Evolutionary conservation across 2,797 vertebrate species (phyloP).

Genomic region (Sparidentex hasta): DNA sequence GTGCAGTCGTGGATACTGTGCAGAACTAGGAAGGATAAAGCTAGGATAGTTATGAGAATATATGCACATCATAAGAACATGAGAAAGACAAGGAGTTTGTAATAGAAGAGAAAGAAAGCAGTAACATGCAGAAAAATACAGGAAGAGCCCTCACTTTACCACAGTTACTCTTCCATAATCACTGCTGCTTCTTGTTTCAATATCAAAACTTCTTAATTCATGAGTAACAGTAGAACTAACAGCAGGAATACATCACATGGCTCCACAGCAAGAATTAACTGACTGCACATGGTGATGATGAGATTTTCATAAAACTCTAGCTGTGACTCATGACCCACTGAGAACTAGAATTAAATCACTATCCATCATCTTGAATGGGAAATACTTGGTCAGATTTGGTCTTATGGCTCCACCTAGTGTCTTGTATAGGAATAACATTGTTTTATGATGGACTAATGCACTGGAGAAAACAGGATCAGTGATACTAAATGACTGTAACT

Average conservation of each 20-base stretch:
- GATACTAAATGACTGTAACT: not conserved
- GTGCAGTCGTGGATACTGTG: not conserved
- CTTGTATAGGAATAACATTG: not conserved
- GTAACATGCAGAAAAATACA: not conserved
- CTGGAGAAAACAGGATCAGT: no score
- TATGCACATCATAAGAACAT: not conserved
- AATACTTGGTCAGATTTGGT: not conserved
- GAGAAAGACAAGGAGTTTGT: not conserved
- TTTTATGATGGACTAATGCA: not conserved
- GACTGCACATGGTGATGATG: slow-evolving; percentile 30
- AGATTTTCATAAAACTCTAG: not conserved
- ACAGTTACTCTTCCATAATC: not conserved
- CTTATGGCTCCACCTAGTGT: slow-evolving; percentile 61
- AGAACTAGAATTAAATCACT: not conserved
- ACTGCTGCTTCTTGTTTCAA: slow-evolving; percentile 11
- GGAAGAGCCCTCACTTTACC: not conserved
- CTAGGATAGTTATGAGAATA: accelerated
- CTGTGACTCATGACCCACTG: slow-evolving; percentile 29
- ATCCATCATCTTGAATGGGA: not conserved
- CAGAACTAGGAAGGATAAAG: not conserved
- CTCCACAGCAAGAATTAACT: slow-evolving; percentile 13
- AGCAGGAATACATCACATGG: slow-evolving; percentile 29
- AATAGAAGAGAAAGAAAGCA: not conserved
- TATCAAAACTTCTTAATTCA: not conserved
- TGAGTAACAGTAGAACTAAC: slow-evolving; percentile 15